Evolutionary conservation across 2,888 invertebrate genomes (phyloP), one percentile per base, ranked within the genome.

Genomic region (Tipula confusa): DNA sequence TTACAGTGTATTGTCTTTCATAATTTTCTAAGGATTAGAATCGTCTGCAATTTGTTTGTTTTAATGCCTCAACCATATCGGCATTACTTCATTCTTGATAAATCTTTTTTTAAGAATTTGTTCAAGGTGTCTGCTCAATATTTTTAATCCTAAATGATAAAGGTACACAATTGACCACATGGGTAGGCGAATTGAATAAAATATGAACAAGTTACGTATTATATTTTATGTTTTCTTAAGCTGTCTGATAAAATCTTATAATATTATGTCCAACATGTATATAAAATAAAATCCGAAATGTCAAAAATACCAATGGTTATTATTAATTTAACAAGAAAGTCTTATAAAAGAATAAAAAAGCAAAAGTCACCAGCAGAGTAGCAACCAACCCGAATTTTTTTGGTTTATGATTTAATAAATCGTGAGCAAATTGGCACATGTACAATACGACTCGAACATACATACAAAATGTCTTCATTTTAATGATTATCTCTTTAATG

Each of bases 371-470:
- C 64, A 64, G 64, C 64, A 64, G 64, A 64, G 64, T 64, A 24
- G 9, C 18, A 64, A 64, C 24, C 2, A 24, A 64, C 18, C 33
- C n/a, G 11, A 33, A 15, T 43, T 15, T 15, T 43, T 15, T 43
- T 43, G 4, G 18, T 64, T 24, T 64, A 64, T 64, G 64, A 64
- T 64, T 64, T 64, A 18, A 64, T 64, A 64, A 64, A 64, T 64
- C 64, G 64, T 64, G n/a, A n/a, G 64, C 64, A 64, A 64, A 64
- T 64, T 64, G 64, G 64, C 18, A 64, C 64, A 64, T 24, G 64
- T 64, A 64, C 64, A 18, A 64, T n/a, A 18, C 64, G 11, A 64
- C 64, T 64, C 64, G 13, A 38, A 38, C 38, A n/a, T 0, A 13
- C 64, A 11, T 24, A 64, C 0, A 43, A 64, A 64, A 64, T 24